Evolutionary conservation across 2,888 invertebrate species (phyloP), one percentile per base, ranked within the genome.

Genomic region (Timema cristinae): DNA sequence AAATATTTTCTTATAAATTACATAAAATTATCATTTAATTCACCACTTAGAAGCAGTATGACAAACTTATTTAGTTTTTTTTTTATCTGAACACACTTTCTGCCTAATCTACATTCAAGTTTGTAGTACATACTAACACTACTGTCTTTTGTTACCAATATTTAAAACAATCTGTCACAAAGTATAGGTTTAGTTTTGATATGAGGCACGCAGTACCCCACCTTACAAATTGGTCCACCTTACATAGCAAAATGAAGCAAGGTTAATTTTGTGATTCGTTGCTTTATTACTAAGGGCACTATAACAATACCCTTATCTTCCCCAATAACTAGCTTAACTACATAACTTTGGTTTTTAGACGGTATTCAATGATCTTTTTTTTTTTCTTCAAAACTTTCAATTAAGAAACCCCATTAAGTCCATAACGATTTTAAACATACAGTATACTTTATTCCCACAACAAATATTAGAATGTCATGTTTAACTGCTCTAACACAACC

Each of bases 201-300:
- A 52, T 71, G 71, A 71, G 71, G 68, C 71, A 71, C 71, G 32
- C 32, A 32, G 32, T 32, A 1, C 68, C 68, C 51, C 61, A 63
- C 16, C 16, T 16, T 68, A 66, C 68, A 61, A 68, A 70, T 70
- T 70, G 68, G 70, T 70, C 70, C 70, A 72, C 59, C 66, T 69
- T 72, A 50, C 63, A 69, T 48, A 67, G 32, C 32, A 51, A 71
- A 66, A 16, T 51, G 54, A 47, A 16, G 10, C 56, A 52, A 61
- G 51, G 50, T 50, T 56, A 66, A 54, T 50, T 61, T 48, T 59
- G 66, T 32, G 68, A 70, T 72, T 72, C 70, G 70, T 70, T 72
- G 70, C 70, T 70, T 69, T 72, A n/a, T 32, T 32, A 32, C n/a
- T 72, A 72, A 72, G 72, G 69, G 67, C 72, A 72, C 69, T 72